Evolutionary conservation across 92 coral and sea anemone genomes (phyloP).

Genomic region (Epizoanthus rinbou): DNA sequence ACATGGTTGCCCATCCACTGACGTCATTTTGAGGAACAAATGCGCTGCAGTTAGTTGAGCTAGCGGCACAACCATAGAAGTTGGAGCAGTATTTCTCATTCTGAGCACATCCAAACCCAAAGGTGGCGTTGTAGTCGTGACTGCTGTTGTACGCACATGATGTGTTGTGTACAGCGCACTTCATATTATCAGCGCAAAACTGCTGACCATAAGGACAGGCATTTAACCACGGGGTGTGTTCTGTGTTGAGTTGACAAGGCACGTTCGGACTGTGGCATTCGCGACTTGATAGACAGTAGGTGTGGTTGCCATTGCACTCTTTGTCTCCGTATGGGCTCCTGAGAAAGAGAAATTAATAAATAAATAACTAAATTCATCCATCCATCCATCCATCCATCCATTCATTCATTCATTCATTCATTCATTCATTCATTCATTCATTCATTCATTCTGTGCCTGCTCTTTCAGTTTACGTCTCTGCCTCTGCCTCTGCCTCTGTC

Average conservation of each 20-base stretch:
- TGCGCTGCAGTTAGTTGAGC: conserved; percentile 2
- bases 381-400: no score
- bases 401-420: no score
- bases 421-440: no score
- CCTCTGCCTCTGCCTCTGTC: no score
- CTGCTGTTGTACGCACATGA: background rate
- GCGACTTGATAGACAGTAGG: conserved; percentile 26
- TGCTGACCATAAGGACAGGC: conserved; percentile 24
- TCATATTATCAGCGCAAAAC: conserved; percentile 38
- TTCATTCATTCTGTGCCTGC: no score
- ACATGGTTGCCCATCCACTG: conserved; percentile 39
- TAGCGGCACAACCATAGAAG: background rate
- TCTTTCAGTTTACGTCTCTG: no score
- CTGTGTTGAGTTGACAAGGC: conserved; percentile 1
- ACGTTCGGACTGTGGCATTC: background rate
- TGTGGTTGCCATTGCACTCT: conserved; percentile 5
- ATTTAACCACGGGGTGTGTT: conserved; percentile 10
- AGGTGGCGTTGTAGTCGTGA: conserved; percentile 12
- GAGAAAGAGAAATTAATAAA: background rate
- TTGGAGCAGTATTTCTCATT: conserved; percentile 4
- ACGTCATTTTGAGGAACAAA: conserved; percentile 1
- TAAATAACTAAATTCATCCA: background rate
- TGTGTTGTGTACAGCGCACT: background rate
- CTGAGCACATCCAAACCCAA: conserved; percentile 29
- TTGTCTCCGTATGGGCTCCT: conserved; percentile 43